A percentile compares a stretch with the other conserved stretches of the same genome.
These are phyloP conservation scores for Pristionchus japonicus DNA, from an alignment of 2,888 invertebrate genomes.

Conservation along the genomic window DNA sequence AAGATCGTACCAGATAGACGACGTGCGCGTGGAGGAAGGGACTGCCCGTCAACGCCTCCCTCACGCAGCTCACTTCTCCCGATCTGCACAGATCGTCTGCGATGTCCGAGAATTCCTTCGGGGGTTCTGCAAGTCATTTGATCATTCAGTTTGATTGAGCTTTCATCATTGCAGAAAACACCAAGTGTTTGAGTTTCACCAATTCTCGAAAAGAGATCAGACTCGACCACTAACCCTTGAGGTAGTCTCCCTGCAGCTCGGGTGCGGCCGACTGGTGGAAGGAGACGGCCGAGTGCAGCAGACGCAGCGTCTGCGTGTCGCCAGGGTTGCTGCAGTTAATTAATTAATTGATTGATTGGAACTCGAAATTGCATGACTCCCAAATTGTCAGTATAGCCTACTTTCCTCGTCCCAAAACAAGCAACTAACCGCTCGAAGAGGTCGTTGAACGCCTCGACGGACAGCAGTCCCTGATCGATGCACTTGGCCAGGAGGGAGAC, in stretches of 20 bases:
- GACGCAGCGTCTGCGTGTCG: slow-evolving; percentile 45
- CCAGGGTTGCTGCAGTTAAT: slow-evolving; percentile 19
- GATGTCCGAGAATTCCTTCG: slow-evolving; percentile 32
- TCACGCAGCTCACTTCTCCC: slow-evolving; percentile 39
- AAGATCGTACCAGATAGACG: slow-evolving; percentile 23
- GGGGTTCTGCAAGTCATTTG: slow-evolving; percentile 25
- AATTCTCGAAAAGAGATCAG: too few species aligned
- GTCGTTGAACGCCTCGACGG: not conserved
- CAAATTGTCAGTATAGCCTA: too few species aligned
- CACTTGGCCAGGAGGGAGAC: slow-evolving; percentile 24
- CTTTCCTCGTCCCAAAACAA: too few species aligned
- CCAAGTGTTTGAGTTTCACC: too few species aligned
- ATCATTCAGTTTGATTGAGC: too few species aligned
- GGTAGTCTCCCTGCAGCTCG: slow-evolving; percentile 40
- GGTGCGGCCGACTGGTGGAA: slow-evolving; percentile 32
- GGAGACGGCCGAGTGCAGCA: not conserved
- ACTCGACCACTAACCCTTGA: too few species aligned
- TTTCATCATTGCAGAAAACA: too few species aligned
- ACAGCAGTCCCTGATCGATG: slow-evolving; percentile 41
- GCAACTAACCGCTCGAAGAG: slow-evolving; percentile 9
- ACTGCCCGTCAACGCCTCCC: slow-evolving; percentile 12
- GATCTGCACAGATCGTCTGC: slow-evolving; percentile 22
- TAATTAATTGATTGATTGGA: too few species aligned
- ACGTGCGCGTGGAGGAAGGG: slow-evolving; percentile 44
- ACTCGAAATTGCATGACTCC: too few species aligned